phyloP scores from a whole-genome alignment of 2,113 vertebrate genomes.

The Zosterops pallidus region DNA sequence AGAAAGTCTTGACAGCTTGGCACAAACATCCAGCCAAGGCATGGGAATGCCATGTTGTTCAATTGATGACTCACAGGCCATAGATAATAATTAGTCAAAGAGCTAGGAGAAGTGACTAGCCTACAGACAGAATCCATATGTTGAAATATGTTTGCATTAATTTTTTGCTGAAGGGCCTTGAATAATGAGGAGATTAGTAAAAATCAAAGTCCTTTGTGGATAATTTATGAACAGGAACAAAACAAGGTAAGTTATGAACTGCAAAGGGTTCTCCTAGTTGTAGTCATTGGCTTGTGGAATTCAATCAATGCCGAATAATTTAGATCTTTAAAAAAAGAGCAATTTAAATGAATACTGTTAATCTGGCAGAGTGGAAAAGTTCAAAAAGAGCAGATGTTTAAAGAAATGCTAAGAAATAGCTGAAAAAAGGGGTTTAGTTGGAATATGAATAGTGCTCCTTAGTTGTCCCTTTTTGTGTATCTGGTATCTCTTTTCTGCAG shows the following conservation, averaged over 20 bases:
- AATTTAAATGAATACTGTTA: background rate
- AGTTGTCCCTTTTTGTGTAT: background rate
- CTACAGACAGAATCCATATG: background rate
- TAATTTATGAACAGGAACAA: conserved; percentile 40
- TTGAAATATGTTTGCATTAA: conserved; percentile 18
- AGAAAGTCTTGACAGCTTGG: background rate
- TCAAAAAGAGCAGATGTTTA: background rate
- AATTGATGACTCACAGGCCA: background rate
- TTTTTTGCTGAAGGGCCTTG: background rate
- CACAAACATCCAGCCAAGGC: background rate
- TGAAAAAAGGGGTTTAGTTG: background rate
- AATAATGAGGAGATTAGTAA: conserved; percentile 52
- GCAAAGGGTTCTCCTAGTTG: background rate
- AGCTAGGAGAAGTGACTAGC: background rate
- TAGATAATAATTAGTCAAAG: background rate
- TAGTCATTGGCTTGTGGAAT: background rate
- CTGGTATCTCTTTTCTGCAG: background rate
- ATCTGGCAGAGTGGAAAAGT: background rate
- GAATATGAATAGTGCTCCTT: background rate
- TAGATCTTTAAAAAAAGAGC: background rate
- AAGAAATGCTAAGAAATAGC: background rate
- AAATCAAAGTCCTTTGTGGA: conserved; percentile 34
- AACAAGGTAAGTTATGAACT: background rate
- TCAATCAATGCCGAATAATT: background rate
- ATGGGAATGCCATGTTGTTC: background rate